A percentile compares a stretch with the other conserved stretches of the same genome.
phyloP scores from a whole-genome alignment of 2,888 invertebrate genomes.

The Lobophora halterata region DNA sequence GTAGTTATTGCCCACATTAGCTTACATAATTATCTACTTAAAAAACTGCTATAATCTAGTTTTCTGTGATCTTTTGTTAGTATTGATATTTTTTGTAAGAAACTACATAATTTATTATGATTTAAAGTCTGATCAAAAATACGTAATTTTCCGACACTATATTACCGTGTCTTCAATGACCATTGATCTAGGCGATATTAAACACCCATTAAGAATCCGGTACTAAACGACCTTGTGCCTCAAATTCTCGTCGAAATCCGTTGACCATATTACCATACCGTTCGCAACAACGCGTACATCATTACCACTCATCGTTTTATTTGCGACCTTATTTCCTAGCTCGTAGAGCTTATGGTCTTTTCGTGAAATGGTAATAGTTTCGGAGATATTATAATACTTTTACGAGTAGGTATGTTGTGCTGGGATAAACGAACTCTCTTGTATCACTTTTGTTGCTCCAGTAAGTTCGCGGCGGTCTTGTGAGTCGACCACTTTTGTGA shows the following conservation, averaged over 20 bases:
- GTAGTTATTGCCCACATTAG: too few relatives aligned
- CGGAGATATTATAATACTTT: constrained; percentile 31
- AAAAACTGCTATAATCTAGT: too few relatives aligned
- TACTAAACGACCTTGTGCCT: constrained; percentile 52
- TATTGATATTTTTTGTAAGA: too few relatives aligned
- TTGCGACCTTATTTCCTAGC: constrained; percentile 25
- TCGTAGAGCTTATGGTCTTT: constrained; percentile 20
- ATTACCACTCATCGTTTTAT: constrained; percentile 18
- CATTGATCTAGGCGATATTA: constrained; percentile 20
- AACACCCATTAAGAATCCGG: constrained; percentile 36
- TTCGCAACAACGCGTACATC: constrained; percentile 30
- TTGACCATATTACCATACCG: constrained; percentile 53
- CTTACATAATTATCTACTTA: too few relatives aligned
- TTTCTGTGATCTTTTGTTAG: too few relatives aligned
- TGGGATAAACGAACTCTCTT: constrained; percentile 36
- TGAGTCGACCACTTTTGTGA: constrained; percentile 49
- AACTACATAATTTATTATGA: too few relatives aligned
- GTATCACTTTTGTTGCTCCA: constrained; percentile 39
- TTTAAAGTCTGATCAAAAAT: too few relatives aligned
- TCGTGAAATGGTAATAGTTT: constrained; percentile 28
- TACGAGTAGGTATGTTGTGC: constrained; percentile 40
- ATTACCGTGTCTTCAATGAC: constrained; percentile 4
- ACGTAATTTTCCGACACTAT: too few relatives aligned
- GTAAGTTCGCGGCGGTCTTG: constrained; percentile 50
- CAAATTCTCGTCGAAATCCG: constrained; percentile 49